Percentiles rank a stretch among this genome's conserved stretches.
Evolutionary conservation across 2,113 vertebrate genomes (phyloP).

Genomic region (Lagenorhynchus albirostris): DNA sequence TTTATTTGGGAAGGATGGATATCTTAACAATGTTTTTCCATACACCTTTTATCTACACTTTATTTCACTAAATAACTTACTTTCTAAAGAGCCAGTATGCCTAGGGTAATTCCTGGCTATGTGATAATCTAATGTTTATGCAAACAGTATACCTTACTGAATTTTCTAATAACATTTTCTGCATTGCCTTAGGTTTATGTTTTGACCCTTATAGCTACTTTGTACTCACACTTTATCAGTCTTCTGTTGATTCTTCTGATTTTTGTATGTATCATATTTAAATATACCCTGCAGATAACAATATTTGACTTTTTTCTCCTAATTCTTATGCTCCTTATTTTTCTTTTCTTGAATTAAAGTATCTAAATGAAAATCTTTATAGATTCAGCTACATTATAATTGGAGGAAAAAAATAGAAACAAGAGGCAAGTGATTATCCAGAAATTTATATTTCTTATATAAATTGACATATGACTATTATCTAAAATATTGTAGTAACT

Average conservation of each 20-base stretch:
- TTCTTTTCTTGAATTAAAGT: background rate
- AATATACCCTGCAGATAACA: background rate
- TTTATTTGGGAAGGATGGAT: background rate
- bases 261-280: background rate
- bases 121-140: conserved; percentile 1
- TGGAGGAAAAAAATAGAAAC: background rate
- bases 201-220: background rate
- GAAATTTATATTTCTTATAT: background rate
- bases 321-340: background rate
- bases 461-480: background rate
- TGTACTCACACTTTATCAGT: background rate
- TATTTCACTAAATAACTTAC: background rate
- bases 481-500: background rate
- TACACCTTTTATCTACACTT: background rate
- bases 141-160: background rate
- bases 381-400: background rate
- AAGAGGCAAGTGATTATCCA: background rate
- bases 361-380: background rate
- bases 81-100: background rate
- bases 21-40: background rate
- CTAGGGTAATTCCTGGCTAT: background rate
- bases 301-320: background rate
- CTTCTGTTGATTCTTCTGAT: background rate
- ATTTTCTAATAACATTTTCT: background rate
- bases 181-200: background rate